Base-by-base conservation (phyloP, 2,113 vertebrate species). In the Dromaius novaehollandiae region DNA sequence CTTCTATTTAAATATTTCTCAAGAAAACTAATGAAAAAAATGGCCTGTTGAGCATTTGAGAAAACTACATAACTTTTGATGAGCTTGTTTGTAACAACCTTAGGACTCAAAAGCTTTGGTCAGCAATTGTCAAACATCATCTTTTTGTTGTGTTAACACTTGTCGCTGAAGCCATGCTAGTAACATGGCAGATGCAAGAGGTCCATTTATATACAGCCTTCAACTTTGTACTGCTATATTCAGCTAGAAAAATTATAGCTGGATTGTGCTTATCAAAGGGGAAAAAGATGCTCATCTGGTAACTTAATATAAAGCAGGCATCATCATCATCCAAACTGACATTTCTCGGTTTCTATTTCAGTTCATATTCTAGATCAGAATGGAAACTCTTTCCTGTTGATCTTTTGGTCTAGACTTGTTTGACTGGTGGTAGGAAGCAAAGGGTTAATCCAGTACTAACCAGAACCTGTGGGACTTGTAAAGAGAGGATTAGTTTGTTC, bases 391-490 rank as follows among this genome's bases (percentile, higher is more conserved):
- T 82, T 74, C 66, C 77, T 77, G 24, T 21, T 86, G 38, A 70
- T 66, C 36, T 73, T 66, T 89, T 51, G 3, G 2, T 81, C 19
- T 53, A 46, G 80, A 13, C 12, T 65, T 82, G 50, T 34, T 24
- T 79, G 6, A 4, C 2, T 73, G 64, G 40, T 48, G 69, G 60
- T 64, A 82, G 86, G 77, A 92, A 88, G 44, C n/a, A 77, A 81
- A 74, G 32, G 13, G 24, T 95, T 93, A 88, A 78, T 94, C 63
- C 94, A 70, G 28, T n/a, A 61, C 92, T 90, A 82, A 21, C 60
- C 69, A 82, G 75, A 76, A 89, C 82, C 58, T 85, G 80, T 86
- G 80, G 60, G 64, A 55, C 55, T 40, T 84, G 17, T 8, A 7
- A 26, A 26, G 64, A 80, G 56, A 51, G 60, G 63, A 44, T 93